Evolutionary conservation across 2,888 invertebrate species (phyloP), one percentile per base, ranked within the genome.

Genomic region (Troides oblongomaculatus): DNA sequence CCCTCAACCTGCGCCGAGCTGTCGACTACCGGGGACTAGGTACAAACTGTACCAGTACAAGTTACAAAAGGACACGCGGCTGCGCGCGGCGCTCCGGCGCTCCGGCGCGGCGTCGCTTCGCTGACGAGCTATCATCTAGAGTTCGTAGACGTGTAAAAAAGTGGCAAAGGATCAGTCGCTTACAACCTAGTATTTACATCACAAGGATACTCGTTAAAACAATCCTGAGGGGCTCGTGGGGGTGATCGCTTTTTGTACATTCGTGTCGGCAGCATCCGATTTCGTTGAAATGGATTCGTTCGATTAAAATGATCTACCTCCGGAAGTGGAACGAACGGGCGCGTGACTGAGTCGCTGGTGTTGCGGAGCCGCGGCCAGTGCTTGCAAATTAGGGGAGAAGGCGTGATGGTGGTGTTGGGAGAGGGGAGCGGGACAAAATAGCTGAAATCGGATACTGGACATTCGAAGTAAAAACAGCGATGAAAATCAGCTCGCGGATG

Each of bases 131-230:
- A 79, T 78, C 78, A 78, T 77, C 83, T 83, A 74, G 73, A 85
- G 79, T 81, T 86, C 83, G 81, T 88, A 90, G 88, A 90, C 88
- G 86, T 87, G 87, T 92, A 92, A 90, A 92, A 92, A 92, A 91
- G 91, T 91, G 90, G 89, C 89, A 90, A 90, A 90, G 87, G 88
- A 81, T 89, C 88, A 89, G 88, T 89, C 88, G 80, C 90, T 91
- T 91, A 91, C 78, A 74, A 60, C 72, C 85, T 90, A 91, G 76
- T 92, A 92, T 92, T 76, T 91, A 92, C 91, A 91, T 83, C 82
- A 84, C 82, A 84, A 79, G 72, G 72, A 68, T 70, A 66, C 65
- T 68, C 67, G 67, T 66, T 57, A 50, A 69, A 74, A 71, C 69
- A 70, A 71, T 72, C 71, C 58, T 53, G 57, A 46, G 67, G 61